Base-by-base conservation (phyloP, 2,797 vertebrate genomes). In the Sarcoramphus papa region DNA sequence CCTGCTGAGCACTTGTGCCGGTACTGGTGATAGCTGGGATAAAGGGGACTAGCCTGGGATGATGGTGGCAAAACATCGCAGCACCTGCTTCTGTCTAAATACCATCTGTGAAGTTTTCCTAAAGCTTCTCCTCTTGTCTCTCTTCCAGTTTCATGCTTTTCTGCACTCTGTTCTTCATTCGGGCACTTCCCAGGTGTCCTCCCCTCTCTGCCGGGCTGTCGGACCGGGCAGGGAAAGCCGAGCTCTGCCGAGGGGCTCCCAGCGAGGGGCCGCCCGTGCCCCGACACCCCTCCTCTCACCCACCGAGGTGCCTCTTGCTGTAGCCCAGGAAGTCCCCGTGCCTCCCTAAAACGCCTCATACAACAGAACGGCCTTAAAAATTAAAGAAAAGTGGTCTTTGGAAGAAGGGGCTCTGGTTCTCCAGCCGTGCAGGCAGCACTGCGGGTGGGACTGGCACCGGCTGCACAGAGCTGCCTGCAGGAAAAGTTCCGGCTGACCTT, bases 171-270 rank as follows among this genome's bases (percentile, higher is more conserved):
- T 65, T 45, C n/a, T 37, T 40, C 3, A 8, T 48, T 28, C 2
- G 8, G 28, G 35, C 51, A 1, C 56, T n/a, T 41, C 51, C 68
- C 13, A 2, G 45, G 35, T 20, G 27, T 48, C n/a, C 43, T 37
- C 8, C 48, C 24, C 7, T 1, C 12, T 53, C 8, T 1, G 4
- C 30, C 2, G 2, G 31, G 62, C 41, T 54, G 13, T 14, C 3
- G 31, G 65, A 17, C 16, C 0, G 5, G 80, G 67, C 75, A 53
- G 68, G 60, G 53, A 20, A 17, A 48, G 22, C 40, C 1, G 2
- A 41, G 62, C 41, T 80, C 19, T 62, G 53, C 75, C 0, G 4
- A 19, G 40, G 40, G 21, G 30, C 67, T 67, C 18, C 24, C 8
- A 10, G 53, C 17, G 15, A 41, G 54, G 45, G 35, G 14, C 79